phyloP scores from a whole-genome alignment of 2,888 invertebrate species.

The Chirona hameri region DNA sequence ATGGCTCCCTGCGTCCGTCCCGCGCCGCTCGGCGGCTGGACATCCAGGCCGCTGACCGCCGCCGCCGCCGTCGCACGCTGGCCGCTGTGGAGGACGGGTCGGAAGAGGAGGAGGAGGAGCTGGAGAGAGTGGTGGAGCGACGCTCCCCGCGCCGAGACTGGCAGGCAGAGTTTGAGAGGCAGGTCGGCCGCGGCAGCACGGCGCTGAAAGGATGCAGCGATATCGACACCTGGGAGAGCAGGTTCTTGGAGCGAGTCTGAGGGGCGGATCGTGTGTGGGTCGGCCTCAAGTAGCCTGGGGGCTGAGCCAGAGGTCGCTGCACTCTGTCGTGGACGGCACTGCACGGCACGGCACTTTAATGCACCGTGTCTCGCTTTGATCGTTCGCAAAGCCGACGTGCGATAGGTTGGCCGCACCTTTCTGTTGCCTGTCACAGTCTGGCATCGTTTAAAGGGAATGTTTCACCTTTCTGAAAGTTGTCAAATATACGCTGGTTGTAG shows the following conservation, averaged over 20 bases:
- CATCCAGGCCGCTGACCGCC: neutral
- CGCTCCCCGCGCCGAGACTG: slow-evolving; percentile 65
- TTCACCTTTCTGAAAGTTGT: no score
- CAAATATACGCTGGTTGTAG: no score
- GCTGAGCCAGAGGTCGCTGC: no score
- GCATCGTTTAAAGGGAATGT: no score
- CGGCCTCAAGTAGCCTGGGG: no score
- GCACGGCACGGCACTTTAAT: no score
- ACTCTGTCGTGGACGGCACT: no score
- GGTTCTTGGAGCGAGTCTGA: slow-evolving; percentile 32
- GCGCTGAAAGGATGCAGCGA: slow-evolving; percentile 37
- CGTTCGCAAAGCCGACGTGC: no score
- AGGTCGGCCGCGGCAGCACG: slow-evolving; percentile 59
- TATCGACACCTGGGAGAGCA: slow-evolving; percentile 36
- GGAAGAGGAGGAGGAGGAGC: slow-evolving; percentile 32
- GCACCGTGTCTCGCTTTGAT: no score
- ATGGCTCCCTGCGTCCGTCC: neutral
- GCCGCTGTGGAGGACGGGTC: neutral
- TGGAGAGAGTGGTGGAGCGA: slow-evolving; percentile 56
- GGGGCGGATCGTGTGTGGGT: neutral
- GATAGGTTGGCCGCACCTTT: no score
- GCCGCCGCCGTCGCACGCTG: neutral
- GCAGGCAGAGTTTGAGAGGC: slow-evolving; percentile 72
- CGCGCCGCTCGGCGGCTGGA: neutral
- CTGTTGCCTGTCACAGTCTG: no score